A percentile compares a stretch with the other conserved stretches of the same genome.
Conservation (phyloP, 2,113 vertebrate genomes). For the Daubentonia madagascariensis region DNA sequence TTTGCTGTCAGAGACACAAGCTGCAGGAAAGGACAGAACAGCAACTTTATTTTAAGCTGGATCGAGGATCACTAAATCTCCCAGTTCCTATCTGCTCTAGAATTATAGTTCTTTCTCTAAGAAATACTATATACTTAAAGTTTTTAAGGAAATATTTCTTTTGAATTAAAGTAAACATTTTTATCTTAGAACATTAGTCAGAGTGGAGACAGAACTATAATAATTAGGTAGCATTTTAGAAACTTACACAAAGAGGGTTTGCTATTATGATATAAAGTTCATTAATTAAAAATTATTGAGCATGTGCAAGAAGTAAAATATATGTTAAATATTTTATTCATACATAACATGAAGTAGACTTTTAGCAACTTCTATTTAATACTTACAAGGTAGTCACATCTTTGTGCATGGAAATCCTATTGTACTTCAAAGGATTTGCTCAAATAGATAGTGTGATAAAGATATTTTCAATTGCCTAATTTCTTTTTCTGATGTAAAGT, state of each 20-base stretch:
- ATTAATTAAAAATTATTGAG: neutral
- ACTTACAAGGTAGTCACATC: neutral
- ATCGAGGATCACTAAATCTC: constrained; percentile 73
- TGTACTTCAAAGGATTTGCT: neutral
- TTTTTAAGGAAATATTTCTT: constrained; percentile 43
- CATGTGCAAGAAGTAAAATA: neutral
- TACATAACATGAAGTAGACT: neutral
- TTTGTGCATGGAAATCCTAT: neutral
- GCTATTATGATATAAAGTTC: neutral
- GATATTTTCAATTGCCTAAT: neutral
- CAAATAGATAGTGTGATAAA: neutral
- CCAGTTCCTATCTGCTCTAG: constrained; percentile 68
- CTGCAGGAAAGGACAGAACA: constrained; percentile 58
- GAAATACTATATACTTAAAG: constrained; percentile 62
- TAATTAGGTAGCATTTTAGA: constrained; percentile 31
- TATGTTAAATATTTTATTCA: constrained; percentile 7
- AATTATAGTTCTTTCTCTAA: constrained; percentile 71
- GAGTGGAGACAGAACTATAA: neutral
- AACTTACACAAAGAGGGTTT: neutral
- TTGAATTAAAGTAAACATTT: constrained; percentile 69
- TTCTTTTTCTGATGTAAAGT: neutral
- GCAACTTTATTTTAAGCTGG: constrained; percentile 78
- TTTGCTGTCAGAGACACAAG: constrained; percentile 61
- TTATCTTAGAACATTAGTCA: constrained; percentile 59
- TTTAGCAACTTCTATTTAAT: constrained; percentile 34